Conservation (phyloP, 1,140 invertebrate species). For the Penaeus chinensis region DNA sequence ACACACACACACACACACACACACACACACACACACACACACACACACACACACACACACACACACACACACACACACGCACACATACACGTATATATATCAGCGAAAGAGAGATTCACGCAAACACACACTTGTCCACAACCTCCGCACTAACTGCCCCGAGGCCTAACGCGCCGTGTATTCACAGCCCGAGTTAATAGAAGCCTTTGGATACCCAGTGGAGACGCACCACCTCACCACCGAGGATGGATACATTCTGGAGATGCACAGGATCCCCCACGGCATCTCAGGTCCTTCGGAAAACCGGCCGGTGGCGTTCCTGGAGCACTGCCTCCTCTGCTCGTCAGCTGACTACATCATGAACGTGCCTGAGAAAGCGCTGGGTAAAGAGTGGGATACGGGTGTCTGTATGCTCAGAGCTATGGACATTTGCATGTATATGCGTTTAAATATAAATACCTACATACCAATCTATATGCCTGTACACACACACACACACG, state of each 20-base stretch:
- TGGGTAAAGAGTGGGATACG: conserved; percentile 70
- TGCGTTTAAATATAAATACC: neutral
- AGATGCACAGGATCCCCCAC: conserved; percentile 47
- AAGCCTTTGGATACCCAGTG: conserved; percentile 43
- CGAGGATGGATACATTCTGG: conserved; percentile 39
- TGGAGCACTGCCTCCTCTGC: conserved; percentile 83
- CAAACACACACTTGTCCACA: neutral
- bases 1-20: too few relatives aligned
- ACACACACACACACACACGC: neutral
- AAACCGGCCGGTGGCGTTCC: conserved; percentile 70
- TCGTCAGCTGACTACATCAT: conserved; percentile 83
- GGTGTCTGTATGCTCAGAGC: too few relatives aligned
- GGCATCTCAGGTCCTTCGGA: neutral
- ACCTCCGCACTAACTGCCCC: neutral
- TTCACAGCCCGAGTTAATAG: conserved; percentile 46
- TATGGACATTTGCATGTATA: neutral
- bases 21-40: neutral
- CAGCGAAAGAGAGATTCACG: neutral
- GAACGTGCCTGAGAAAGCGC: conserved; percentile 74
- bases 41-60: neutral
- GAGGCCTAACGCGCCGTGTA: neutral
- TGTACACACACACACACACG: neutral
- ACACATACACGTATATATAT: neutral
- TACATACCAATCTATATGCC: neutral
- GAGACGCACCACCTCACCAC: conserved; percentile 53